phyloP scores from a whole-genome alignment of 1,140 invertebrate species.

The Hyles vespertilio region DNA sequence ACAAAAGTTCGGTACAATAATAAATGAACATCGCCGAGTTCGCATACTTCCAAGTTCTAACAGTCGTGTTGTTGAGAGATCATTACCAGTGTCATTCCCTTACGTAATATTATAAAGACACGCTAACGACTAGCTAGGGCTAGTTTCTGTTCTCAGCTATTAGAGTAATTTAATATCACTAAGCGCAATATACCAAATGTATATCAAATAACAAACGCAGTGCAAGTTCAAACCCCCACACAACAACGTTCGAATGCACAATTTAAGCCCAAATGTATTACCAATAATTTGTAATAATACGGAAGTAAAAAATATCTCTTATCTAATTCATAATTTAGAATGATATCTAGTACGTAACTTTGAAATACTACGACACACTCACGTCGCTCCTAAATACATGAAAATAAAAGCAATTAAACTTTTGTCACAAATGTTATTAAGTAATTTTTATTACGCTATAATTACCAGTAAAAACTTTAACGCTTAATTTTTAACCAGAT shows the following conservation, averaged over 20 bases:
- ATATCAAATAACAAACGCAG: slow-evolving; percentile 38
- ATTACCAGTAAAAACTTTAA: slow-evolving; percentile 42
- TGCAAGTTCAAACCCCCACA: slow-evolving; percentile 39
- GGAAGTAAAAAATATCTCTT: slow-evolving; percentile 55
- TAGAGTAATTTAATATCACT: slow-evolving; percentile 69
- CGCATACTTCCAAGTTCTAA: background rate
- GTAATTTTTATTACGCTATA: slow-evolving; percentile 36
- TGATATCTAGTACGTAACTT: slow-evolving; percentile 46
- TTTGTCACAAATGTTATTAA: slow-evolving; percentile 16
- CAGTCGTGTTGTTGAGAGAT: slow-evolving; percentile 12
- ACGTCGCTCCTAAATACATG: slow-evolving; percentile 39
- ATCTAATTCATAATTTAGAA: slow-evolving; percentile 61
- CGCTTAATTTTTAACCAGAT: slow-evolving; percentile 39
- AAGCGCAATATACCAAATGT: slow-evolving; percentile 60
- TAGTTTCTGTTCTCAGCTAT: slow-evolving; percentile 67
- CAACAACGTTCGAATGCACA: slow-evolving; percentile 40
- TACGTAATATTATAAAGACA: slow-evolving; percentile 47
- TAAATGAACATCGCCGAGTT: background rate
- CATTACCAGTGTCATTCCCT: slow-evolving; percentile 31
- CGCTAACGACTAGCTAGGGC: slow-evolving; percentile 64
- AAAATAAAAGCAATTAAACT: slow-evolving; percentile 21
- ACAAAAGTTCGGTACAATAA: background rate
- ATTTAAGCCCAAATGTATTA: slow-evolving; percentile 49
- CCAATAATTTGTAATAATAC: slow-evolving; percentile 28
- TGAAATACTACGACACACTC: slow-evolving; percentile 41